These are phyloP conservation scores for Atopsyche davidsoni DNA, from an alignment of 1,140 invertebrate species.

Conservation along the genomic window DNA sequence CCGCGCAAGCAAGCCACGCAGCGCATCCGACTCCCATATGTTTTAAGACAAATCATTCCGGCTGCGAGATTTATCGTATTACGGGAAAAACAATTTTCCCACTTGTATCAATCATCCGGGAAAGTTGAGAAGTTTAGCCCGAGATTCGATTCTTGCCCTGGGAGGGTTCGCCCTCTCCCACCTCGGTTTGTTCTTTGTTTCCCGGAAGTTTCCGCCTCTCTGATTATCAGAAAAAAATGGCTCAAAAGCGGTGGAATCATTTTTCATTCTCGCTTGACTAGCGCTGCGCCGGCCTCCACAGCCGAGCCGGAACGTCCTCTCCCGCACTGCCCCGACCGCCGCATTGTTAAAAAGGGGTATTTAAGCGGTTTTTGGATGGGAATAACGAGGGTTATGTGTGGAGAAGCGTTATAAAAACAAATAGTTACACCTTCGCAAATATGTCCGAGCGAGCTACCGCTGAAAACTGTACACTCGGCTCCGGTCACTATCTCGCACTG, in stretches of 20 bases:
- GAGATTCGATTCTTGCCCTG: conserved; percentile 10
- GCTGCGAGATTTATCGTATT: neutral
- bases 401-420: no score
- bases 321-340: no score
- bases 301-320: neutral
- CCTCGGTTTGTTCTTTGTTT: conserved; percentile 26
- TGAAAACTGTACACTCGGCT: no score
- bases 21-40: no score
- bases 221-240: conserved; percentile 26
- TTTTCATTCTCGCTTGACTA: conserved; percentile 25
- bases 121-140: conserved; percentile 19
- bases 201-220: conserved; percentile 22
- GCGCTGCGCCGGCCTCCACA: conserved; percentile 4
- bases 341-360: no score
- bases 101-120: conserved; percentile 27
- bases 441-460: no score
- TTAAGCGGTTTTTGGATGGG: no score
- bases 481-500: no score
- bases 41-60: neutral
- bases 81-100: conserved; percentile 15
- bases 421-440: no score
- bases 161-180: no score
- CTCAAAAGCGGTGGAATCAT: conserved; percentile 20
- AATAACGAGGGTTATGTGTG: no score
- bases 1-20: no score